Evolutionary conservation across 2,113 vertebrate species (phyloP), one percentile per base, ranked within the genome.

Genomic region (Oceanites oceanicus): DNA sequence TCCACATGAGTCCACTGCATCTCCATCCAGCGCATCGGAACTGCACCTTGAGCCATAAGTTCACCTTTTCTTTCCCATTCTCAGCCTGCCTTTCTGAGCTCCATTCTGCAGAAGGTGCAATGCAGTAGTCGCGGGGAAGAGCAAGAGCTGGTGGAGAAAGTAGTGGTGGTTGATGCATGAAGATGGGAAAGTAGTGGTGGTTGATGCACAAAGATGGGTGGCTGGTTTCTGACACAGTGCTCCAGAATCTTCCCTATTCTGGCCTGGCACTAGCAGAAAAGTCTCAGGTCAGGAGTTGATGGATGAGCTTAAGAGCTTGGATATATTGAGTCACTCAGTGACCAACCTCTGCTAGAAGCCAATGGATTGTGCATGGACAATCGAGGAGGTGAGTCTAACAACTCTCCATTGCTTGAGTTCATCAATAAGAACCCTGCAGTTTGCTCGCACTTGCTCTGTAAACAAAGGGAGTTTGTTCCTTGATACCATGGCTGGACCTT

Each of bases 41-140:
- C 77, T 67, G 72, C 83, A 68, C 87, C 74, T 77, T 52, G 67
- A 73, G 63, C 89, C 97, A 96, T 96, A 73, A 20, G 4, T 83
- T 96, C 93, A 90, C 71, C 55, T 88, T 96, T 94, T 82, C 59
- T 74, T 92, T 89, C 76, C 75, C 86, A 56, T 96, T 77, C 85
- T 82, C 74, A 90, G 91, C 79, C 90, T 96, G 82, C 84, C 79
- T 90, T 94, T 88, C 94, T 96, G 77, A 94, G 86, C 71, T 94
- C 83, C 89, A 56, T 96, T 70, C 94, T 32, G 32, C 74, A n/a
- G 47, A 82, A 97, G 94, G 89, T 96, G 94, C 97, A 97, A 70
- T 78, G 92, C 36, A 34, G 36, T 81, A 84, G 91, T 66, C 8
- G 12, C 77, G 95, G 73, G 38, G 23, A 63, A 79, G 52, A 74